Percentiles rank a stretch among this genome's conserved stretches.
Conservation (phyloP, 2,888 invertebrate species). For the Glyphotaelius pellucidus region DNA sequence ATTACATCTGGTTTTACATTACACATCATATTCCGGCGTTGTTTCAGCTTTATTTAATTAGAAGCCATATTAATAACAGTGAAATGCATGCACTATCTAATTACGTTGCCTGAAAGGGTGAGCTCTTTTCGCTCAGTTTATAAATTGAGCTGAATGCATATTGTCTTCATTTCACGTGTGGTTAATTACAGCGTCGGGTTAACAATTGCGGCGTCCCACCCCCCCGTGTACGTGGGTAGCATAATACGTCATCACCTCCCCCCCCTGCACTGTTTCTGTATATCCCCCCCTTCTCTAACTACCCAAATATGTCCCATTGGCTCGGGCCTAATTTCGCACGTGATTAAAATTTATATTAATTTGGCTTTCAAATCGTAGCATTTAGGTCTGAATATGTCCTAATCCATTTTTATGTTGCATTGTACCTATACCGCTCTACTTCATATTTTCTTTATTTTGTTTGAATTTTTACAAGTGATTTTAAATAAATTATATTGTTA, state of each 20-base stretch:
- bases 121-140: background rate
- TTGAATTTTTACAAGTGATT: background rate
- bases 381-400: background rate
- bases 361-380: background rate
- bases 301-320: conserved; percentile 22
- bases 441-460: too few relatives aligned
- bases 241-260: conserved; percentile 31
- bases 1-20: background rate
- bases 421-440: background rate
- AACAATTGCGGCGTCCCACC: conserved; percentile 23
- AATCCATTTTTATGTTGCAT: background rate
- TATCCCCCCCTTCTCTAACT: background rate
- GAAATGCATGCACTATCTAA: background rate
- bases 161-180: conserved; percentile 44
- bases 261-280: background rate
- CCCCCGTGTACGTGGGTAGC: conserved; percentile 38
- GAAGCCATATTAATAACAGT: background rate
- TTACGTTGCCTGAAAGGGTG: background rate
- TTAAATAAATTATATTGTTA: background rate
- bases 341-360: conserved; percentile 28
- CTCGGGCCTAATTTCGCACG: conserved; percentile 33
- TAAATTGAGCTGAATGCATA: conserved; percentile 7
- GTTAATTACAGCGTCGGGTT: conserved; percentile 37
- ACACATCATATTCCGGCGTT: background rate
- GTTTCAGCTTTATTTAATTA: background rate